Evolutionary conservation across 2,888 invertebrate species (phyloP).

Genomic region (Phoronis australis): DNA sequence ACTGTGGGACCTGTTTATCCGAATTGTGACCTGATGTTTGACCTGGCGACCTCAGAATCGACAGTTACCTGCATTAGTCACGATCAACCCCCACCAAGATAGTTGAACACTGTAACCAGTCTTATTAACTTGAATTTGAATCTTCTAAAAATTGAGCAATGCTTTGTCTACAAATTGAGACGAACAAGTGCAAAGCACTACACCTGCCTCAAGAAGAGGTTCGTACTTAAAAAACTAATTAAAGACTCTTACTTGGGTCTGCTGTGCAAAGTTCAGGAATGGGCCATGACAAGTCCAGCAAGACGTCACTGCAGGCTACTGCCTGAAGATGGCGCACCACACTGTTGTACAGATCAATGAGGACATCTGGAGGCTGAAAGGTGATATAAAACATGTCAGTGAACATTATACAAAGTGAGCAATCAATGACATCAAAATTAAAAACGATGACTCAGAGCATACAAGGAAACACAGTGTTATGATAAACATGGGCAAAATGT

Average conservation of each 20-base stretch:
- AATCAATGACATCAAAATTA: not conserved
- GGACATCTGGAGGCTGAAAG: conserved; percentile 26
- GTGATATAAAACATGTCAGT: conserved; percentile 1
- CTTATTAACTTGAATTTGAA: no score
- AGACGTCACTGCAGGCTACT: conserved; percentile 18
- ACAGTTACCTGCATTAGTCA: no score
- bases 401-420: not conserved
- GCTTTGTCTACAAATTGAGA: no score
- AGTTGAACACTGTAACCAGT: no score
- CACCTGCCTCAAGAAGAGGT: no score
- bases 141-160: no score
- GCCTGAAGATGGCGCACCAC: conserved; percentile 27
- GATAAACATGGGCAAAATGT: not conserved
- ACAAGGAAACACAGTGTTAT: not conserved
- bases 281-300: conserved; percentile 33
- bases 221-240: no score
- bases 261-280: conserved; percentile 26
- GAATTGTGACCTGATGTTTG: no score
- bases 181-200: no score
- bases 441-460: not conserved
- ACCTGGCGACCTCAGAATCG: no score
- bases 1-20: no score
- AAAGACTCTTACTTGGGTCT: not conserved
- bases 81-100: no score
- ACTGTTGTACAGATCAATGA: conserved; percentile 33